phyloP scores from a whole-genome alignment of 2,797 vertebrate species.

The Sebastes hubbsi region DNA sequence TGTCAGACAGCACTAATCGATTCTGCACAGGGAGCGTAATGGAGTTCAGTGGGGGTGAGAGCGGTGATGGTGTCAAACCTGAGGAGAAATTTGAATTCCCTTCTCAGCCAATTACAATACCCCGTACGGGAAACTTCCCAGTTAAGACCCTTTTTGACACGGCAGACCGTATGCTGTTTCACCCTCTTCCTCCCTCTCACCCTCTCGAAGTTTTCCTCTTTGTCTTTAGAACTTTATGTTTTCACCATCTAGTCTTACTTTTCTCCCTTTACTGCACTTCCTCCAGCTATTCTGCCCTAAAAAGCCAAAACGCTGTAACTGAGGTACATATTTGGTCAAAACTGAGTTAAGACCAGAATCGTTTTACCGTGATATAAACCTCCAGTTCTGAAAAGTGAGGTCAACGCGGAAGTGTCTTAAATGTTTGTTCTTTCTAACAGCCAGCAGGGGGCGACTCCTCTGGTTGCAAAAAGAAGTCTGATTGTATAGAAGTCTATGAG shows the following conservation, averaged over 20 bases:
- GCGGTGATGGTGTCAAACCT: conserved; percentile 40
- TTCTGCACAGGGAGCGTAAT: conserved; percentile 64
- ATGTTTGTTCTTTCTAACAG: too few relatives aligned
- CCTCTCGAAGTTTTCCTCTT: background rate
- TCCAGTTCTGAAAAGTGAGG: background rate
- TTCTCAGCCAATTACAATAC: conserved; percentile 65
- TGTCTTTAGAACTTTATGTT: background rate
- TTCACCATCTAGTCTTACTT: background rate
- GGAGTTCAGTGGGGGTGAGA: conserved; percentile 66
- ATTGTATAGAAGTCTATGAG: too few relatives aligned
- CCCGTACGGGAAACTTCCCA: conserved; percentile 21
- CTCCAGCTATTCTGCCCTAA: background rate
- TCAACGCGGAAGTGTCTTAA: background rate
- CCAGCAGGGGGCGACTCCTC: too few relatives aligned
- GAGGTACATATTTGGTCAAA: background rate
- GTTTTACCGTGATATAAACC: background rate
- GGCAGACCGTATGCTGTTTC: conserved; percentile 21
- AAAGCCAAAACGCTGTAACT: background rate
- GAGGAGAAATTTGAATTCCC: conserved; percentile 48
- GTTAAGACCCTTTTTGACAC: conserved; percentile 35
- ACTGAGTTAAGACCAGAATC: background rate
- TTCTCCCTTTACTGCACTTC: background rate
- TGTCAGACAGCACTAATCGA: conserved; percentile 71
- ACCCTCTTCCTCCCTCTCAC: background rate
- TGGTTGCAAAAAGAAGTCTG: too few relatives aligned